Evolutionary conservation across 1,140 invertebrate genomes (phyloP).

Genomic region (Drosophila melanica): DNA sequence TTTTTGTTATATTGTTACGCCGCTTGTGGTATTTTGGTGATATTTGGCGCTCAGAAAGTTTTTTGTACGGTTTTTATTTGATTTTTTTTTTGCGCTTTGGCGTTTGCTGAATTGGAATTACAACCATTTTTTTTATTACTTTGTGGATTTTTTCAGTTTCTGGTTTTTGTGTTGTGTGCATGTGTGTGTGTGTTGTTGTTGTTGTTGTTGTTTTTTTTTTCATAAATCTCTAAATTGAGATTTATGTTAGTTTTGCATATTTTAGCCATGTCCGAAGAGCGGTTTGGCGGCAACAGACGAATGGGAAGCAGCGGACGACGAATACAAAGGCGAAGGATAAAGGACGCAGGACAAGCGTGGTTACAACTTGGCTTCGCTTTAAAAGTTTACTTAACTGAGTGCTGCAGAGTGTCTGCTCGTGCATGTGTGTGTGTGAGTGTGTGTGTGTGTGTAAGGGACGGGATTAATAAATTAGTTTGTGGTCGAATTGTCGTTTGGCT

Average conservation of each 20-base stretch:
- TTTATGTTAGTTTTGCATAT: slow-evolving; percentile 83
- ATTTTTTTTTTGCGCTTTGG: slow-evolving; percentile 28
- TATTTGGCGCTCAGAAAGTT: slow-evolving; percentile 69
- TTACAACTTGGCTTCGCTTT: slow-evolving; percentile 51
- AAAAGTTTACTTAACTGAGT: slow-evolving; percentile 45
- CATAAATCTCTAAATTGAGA: slow-evolving; percentile 83
- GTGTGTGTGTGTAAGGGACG: slow-evolving; percentile 26
- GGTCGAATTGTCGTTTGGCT: slow-evolving; percentile 76
- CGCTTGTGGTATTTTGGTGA: slow-evolving; percentile 73
- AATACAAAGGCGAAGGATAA: slow-evolving; percentile 3
- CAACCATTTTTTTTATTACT: slow-evolving; percentile 76
- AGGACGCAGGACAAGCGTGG: slow-evolving; percentile 36
- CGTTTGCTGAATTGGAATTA: slow-evolving; percentile 72
- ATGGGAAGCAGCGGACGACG: slow-evolving; percentile 1
- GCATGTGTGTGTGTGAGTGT: slow-evolving; percentile 27
- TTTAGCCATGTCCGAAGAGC: slow-evolving; percentile 78
- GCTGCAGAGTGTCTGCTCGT: slow-evolving; percentile 5
- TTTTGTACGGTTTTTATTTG: slow-evolving; percentile 45
- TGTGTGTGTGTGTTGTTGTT: slow-evolving; percentile 16
- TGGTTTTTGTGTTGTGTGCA: slow-evolving; percentile 8
- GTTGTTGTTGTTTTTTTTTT: slow-evolving; percentile 52
- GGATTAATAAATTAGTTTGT: slow-evolving; percentile 82
- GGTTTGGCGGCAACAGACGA: slow-evolving; percentile 57
- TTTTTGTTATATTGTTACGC: slow-evolving; percentile 61
- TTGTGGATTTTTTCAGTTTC: slow-evolving; percentile 52